Conservation (phyloP, 1,140 invertebrate species). For the Pemphigus obesinymphae region DNA sequence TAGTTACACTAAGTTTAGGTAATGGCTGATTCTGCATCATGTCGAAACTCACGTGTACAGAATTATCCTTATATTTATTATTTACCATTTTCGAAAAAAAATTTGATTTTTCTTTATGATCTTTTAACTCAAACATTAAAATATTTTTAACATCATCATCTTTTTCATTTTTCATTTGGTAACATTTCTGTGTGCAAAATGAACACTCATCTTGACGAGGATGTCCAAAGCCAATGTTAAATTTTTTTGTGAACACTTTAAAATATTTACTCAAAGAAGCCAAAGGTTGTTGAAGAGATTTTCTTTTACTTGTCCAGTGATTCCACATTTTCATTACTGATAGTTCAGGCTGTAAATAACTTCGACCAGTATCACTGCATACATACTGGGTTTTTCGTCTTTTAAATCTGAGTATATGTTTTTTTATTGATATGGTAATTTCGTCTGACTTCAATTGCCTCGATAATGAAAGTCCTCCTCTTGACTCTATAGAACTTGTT, state of each 20-base stretch:
- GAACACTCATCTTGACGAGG: background rate
- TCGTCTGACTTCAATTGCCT: background rate
- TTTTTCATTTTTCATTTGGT: background rate
- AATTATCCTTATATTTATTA: background rate
- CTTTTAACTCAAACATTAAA: background rate
- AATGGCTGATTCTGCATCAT: constrained; percentile 8
- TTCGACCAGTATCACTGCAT: background rate
- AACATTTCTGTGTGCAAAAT: background rate
- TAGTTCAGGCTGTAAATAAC: background rate
- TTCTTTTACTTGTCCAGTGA: background rate
- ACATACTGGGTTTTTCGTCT: background rate
- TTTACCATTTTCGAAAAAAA: background rate
- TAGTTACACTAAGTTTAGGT: background rate
- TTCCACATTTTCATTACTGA: background rate
- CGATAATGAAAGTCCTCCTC: background rate
- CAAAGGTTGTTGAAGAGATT: background rate
- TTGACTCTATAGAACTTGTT: background rate
- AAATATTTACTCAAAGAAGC: background rate
- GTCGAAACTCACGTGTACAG: background rate
- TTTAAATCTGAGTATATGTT: background rate
- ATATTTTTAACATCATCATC: background rate
- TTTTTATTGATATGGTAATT: background rate
- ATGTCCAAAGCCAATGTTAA: background rate
- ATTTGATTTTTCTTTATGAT: background rate
- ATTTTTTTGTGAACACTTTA: background rate